These are phyloP conservation scores for Hoplodrina ambigua DNA, from an alignment of 2,888 invertebrate genomes.

Conservation along the genomic window DNA sequence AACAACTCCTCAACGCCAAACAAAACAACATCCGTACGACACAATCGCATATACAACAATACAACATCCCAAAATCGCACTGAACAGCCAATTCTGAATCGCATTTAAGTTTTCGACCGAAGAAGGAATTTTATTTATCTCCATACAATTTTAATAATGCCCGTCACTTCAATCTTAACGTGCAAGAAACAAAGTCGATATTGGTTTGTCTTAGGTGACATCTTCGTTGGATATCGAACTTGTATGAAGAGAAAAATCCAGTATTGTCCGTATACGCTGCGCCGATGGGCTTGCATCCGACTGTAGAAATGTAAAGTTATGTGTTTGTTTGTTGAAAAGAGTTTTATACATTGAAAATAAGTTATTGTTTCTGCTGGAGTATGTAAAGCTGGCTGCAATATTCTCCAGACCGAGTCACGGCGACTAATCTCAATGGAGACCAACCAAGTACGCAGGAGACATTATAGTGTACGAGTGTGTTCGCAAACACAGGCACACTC, in stretches of 20 bases:
- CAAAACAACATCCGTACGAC: conserved; percentile 18
- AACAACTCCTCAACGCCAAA: conserved; percentile 23
- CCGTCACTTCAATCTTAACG: background rate
- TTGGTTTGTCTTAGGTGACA: conserved; percentile 13
- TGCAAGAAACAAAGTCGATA: conserved; percentile 21
- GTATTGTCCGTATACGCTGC: conserved; percentile 52
- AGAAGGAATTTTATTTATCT: conserved; percentile 56
- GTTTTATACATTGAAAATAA: conserved; percentile 8
- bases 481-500: no score
- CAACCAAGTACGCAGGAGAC: no score
- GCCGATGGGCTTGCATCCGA: conserved; percentile 28
- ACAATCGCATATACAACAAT: conserved; percentile 34
- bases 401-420: no score
- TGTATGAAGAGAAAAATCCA: conserved; percentile 58
- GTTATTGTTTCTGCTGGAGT: background rate
- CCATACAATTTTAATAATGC: conserved; percentile 29
- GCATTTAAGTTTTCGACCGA: conserved; percentile 58
- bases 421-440: no score
- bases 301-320: conserved; percentile 53
- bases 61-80: conserved; percentile 51
- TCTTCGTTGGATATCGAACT: conserved; percentile 32
- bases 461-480: no score
- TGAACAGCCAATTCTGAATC: conserved; percentile 59
- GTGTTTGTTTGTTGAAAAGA: conserved; percentile 27
- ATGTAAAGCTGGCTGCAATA: no score